phyloP scores from a whole-genome alignment of 1,140 invertebrate species.

The Laupala kohalensis region DNA sequence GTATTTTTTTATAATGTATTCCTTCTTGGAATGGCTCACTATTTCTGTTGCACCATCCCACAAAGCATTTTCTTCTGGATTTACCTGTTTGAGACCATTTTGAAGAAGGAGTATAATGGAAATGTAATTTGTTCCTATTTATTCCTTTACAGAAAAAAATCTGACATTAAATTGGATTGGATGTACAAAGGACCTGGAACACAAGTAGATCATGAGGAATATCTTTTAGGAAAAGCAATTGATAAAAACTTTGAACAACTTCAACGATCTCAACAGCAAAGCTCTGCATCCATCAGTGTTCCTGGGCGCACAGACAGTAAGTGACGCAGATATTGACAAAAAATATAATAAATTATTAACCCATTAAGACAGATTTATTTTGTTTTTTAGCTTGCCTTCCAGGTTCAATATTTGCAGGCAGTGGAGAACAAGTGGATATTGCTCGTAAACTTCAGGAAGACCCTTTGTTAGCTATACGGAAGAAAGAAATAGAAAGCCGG shows the following conservation, averaged over 20 bases:
- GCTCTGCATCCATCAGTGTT: neutral
- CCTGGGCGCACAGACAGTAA: neutral
- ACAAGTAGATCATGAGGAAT: constrained; percentile 69
- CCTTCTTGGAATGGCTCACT: too few relatives aligned
- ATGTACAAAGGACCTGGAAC: constrained; percentile 80
- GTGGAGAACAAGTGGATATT: constrained; percentile 60
- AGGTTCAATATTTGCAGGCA: constrained; percentile 47
- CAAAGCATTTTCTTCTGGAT: too few relatives aligned
- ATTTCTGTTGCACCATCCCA: too few relatives aligned
- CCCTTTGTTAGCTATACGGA: constrained; percentile 72
- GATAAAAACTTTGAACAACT: constrained; percentile 71
- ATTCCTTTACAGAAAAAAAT: constrained; percentile 30
- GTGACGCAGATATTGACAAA: neutral
- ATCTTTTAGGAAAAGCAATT: constrained; percentile 73
- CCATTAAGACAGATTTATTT: neutral
- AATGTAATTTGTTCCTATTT: too few relatives aligned
- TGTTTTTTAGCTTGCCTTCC: constrained; percentile 48
- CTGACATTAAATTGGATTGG: constrained; percentile 67
- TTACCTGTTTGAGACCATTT: too few relatives aligned
- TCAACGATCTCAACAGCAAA: constrained; percentile 24
- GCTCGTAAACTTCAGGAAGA: constrained; percentile 78
- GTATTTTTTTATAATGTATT: too few relatives aligned
- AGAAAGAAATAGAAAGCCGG: constrained; percentile 68
- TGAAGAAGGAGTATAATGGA: too few relatives aligned
- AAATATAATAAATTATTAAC: neutral